phyloP scores from a whole-genome alignment of 2,113 vertebrate species.

The Nanorana parkeri region DNA sequence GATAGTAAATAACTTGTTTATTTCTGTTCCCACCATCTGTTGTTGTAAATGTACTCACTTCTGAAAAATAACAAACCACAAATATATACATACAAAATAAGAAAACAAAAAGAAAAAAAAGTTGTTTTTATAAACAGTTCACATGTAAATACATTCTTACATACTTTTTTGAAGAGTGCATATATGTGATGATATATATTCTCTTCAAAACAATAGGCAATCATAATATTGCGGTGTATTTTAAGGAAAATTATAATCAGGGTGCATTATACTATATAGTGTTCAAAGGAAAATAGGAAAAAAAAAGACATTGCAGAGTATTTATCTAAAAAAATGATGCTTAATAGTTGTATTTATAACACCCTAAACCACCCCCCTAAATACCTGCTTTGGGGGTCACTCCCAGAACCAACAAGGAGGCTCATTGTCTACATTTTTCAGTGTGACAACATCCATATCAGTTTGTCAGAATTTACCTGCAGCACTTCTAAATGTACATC shows the following conservation, averaged over 20 bases:
- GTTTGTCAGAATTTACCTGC: no score
- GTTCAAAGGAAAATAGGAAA: no score
- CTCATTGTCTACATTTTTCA: no score
- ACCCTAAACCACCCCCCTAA: no score
- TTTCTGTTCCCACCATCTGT: conserved; percentile 74
- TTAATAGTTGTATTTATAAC: no score
- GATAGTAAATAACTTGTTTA: conserved; percentile 10
- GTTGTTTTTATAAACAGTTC: not conserved
- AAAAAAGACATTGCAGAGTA: not conserved
- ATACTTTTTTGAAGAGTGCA: conserved; percentile 77
- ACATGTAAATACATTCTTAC: conserved; percentile 64
- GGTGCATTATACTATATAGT: not conserved
- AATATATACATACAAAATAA: conserved; percentile 59
- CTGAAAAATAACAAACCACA: conserved; percentile 73
- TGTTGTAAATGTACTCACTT: conserved; percentile 52
- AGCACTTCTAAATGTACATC: no score
- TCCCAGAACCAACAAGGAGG: no score
- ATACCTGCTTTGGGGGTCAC: no score
- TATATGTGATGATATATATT: conserved; percentile 72
- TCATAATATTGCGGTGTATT: not conserved
- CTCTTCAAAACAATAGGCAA: not conserved
- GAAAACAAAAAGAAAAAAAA: conserved; percentile 19
- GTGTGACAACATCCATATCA: no score
- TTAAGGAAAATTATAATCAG: not conserved
- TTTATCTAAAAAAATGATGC: no score